phyloP scores from a whole-genome alignment of 2,888 invertebrate genomes.

The Metallyticus violacea region DNA sequence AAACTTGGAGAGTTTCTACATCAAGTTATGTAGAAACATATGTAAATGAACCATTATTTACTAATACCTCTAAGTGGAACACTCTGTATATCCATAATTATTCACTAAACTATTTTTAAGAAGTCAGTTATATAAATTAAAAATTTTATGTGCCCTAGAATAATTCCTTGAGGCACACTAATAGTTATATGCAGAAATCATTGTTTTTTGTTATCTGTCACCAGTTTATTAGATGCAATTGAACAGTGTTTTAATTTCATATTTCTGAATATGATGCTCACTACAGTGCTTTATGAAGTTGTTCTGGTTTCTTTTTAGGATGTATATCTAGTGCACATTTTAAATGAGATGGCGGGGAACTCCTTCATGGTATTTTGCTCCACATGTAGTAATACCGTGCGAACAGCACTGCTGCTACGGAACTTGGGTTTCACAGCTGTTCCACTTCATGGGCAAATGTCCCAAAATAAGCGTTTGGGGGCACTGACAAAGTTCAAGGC shows the following conservation, averaged over 20 bases:
- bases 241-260: neutral
- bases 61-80: too few relatives aligned
- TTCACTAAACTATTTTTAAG: too few relatives aligned
- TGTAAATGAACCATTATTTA: too few relatives aligned
- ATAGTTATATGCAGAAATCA: neutral
- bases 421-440: slow-evolving; percentile 91
- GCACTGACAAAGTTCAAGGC: slow-evolving; percentile 95
- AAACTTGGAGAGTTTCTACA: too few relatives aligned
- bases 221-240: neutral
- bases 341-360: slow-evolving; percentile 93
- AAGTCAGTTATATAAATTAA: too few relatives aligned
- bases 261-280: neutral
- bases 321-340: slow-evolving; percentile 89
- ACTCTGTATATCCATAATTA: too few relatives aligned
- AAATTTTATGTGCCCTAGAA: neutral
- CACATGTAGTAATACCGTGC: slow-evolving; percentile 89
- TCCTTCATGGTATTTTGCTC: slow-evolving; percentile 96
- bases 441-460: slow-evolving; percentile 98
- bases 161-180: too few relatives aligned
- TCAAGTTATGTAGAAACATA: too few relatives aligned
- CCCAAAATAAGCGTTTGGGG: slow-evolving; percentile 93
- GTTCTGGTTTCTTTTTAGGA: slow-evolving; percentile 59
- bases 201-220: neutral
- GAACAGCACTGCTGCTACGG: slow-evolving; percentile 83
- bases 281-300: too few relatives aligned